A percentile compares a stretch with the other conserved stretches of the same genome.
Conservation (phyloP, 2,797 vertebrate genomes). For the Threskiornis aethiopicus region DNA sequence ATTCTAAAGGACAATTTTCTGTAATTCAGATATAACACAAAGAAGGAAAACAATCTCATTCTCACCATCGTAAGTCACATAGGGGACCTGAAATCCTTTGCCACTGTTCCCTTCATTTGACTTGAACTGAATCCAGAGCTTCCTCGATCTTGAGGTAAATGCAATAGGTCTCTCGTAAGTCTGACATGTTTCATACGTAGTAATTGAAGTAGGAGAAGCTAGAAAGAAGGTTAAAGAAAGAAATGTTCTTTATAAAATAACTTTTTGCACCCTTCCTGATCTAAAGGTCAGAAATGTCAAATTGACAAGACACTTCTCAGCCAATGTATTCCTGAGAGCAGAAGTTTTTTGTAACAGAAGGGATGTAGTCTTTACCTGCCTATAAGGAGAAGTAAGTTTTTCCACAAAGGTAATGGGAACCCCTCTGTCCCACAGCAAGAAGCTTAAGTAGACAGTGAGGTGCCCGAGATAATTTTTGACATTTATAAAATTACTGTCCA, state of each 20-base stretch:
- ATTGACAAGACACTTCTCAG: background rate
- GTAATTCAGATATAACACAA: background rate
- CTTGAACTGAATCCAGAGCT: conserved; percentile 97
- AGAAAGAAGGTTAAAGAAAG: background rate
- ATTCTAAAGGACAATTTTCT: background rate
- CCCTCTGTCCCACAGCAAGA: background rate
- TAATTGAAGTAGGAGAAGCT: conserved; percentile 93
- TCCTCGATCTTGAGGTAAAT: conserved; percentile 93
- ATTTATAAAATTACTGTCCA: background rate
- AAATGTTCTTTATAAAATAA: background rate
- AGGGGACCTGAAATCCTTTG: conserved; percentile 96
- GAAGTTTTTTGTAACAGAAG: background rate
- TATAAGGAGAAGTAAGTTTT: background rate
- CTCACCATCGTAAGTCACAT: conserved; percentile 95
- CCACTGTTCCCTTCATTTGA: conserved; percentile 96
- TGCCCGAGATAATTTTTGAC: background rate
- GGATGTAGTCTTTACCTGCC: background rate
- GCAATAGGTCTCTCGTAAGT: conserved; percentile 95
- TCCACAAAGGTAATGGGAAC: background rate
- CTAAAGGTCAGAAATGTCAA: background rate
- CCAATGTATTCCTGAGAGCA: background rate
- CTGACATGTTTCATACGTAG: conserved; percentile 97
- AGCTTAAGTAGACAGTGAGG: background rate
- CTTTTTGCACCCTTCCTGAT: background rate
- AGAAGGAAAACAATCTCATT: background rate